phyloP scores from a whole-genome alignment of 2,888 invertebrate genomes.

The Drosophila affinis region DNA sequence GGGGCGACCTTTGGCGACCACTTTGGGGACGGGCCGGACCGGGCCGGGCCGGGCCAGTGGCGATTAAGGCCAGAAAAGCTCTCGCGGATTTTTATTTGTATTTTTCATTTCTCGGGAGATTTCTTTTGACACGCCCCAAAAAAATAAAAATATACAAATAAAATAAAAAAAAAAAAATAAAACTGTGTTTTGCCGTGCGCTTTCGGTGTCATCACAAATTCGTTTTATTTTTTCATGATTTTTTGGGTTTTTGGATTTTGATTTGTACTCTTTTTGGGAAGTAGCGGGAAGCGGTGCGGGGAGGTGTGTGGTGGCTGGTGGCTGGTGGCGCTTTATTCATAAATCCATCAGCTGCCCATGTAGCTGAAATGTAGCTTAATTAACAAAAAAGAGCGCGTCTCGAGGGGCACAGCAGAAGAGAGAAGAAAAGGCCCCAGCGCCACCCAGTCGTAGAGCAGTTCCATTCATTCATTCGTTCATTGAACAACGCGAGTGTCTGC shows the following conservation, averaged over 20 bases:
- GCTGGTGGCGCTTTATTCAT: slow-evolving; percentile 65
- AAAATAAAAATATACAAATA: slow-evolving; percentile 3
- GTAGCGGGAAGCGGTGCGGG: not conserved
- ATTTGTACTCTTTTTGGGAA: slow-evolving; percentile 17
- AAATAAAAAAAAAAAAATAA: too few relatives aligned
- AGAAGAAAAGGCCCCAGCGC: slow-evolving; percentile 62
- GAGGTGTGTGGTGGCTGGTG: slow-evolving; percentile 21
- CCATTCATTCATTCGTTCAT: slow-evolving; percentile 70
- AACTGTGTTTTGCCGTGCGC: slow-evolving; percentile 30
- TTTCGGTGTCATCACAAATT: slow-evolving; percentile 75
- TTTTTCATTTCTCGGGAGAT: slow-evolving; percentile 55
- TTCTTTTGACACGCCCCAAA: slow-evolving; percentile 75
- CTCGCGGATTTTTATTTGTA: slow-evolving; percentile 22
- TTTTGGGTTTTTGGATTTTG: slow-evolving; percentile 42
- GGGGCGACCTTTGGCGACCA: slow-evolving; percentile 47
- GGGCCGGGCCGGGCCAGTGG: slow-evolving; percentile 42
- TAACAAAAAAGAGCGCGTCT: slow-evolving; percentile 64
- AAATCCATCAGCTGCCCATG: slow-evolving; percentile 61
- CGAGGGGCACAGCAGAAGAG: slow-evolving; percentile 10
- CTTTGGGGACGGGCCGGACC: not conserved
- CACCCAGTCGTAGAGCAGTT: slow-evolving; percentile 66
- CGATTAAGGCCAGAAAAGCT: slow-evolving; percentile 76
- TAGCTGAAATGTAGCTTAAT: slow-evolving; percentile 77
- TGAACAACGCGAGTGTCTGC: slow-evolving; percentile 40
- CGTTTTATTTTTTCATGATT: slow-evolving; percentile 29